Evolutionary conservation across 2,888 invertebrate species (phyloP).

Genomic region (Hedychridium roseum): DNA sequence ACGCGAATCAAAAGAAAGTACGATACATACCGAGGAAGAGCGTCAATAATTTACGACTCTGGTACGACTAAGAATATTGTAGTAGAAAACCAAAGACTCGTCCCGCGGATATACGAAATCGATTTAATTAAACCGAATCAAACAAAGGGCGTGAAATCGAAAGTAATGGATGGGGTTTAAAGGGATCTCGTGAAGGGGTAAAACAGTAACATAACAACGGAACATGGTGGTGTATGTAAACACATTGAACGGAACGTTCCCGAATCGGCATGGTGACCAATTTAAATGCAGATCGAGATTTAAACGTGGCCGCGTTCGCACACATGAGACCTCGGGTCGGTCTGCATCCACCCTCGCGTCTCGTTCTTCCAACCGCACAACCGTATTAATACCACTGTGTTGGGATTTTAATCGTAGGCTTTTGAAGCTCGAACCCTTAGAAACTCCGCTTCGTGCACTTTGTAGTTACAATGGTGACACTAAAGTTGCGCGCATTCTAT

Average conservation of each 20-base stretch:
- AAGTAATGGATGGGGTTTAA: constrained; percentile 37
- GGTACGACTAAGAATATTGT: background rate
- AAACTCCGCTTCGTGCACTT: no score
- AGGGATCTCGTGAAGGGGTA: constrained; percentile 16
- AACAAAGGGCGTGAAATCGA: constrained; percentile 33
- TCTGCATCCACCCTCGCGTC: constrained; percentile 20
- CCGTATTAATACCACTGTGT: constrained; percentile 44
- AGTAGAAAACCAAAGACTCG: background rate
- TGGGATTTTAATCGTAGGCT: constrained; percentile 51
- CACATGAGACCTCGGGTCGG: no score
- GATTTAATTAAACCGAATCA: constrained; percentile 37
- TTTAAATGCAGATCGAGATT: constrained; percentile 55
- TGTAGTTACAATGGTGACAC: no score
- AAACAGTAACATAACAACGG: constrained; percentile 29
- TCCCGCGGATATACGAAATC: background rate
- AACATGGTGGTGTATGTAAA: constrained; percentile 24
- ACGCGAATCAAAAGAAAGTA: no score
- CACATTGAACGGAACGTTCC: constrained; percentile 14
- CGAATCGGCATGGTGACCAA: constrained; percentile 42
- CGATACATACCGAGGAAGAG: no score
- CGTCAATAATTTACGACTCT: no score
- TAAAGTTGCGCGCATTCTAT: no score
- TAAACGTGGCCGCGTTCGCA: constrained; percentile 38
- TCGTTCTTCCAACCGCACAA: constrained; percentile 17
- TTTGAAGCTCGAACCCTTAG: no score